Evolutionary conservation across 2,888 invertebrate species (phyloP), one percentile per base, ranked within the genome.

Genomic region (Halictus ligatus): DNA sequence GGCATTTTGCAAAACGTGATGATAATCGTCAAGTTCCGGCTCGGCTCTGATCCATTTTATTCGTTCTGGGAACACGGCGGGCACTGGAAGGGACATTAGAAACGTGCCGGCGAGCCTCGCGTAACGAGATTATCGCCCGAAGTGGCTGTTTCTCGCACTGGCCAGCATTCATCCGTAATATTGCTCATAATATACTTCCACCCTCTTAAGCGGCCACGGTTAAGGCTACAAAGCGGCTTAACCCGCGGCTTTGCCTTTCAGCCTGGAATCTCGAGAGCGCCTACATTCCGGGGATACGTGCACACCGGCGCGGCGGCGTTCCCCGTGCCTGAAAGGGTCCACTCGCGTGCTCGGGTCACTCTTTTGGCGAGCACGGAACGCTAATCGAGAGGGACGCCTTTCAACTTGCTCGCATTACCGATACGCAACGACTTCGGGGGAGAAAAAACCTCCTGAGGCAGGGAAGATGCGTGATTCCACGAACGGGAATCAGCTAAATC

Each of bases 181-280:
- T 91, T 86, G 86, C 76, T 89, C 87, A 87, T 91, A 92, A 92
- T 92, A 92, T 89, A 92, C 89, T 92, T 90, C 89, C 90, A 91
- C 92, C 92, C 92, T 91, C 91, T 92, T 90, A 89, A 90, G 86
- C 89, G 85, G 89, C 80, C 83, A 85, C 88, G 87, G 89, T 90
- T 88, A 78, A 92, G 86, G 89, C 86, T 83, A 89, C 90, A 92
- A 92, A 92, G 90, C 91, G 88, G 91, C 92, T 92, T 92, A 90
- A 40, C 83, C 88, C 87, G 83, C 87, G 86, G 90, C 67, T 69
- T 87, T 84, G 91, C 89, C 87, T 88, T 90, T 86, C 90, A 88
- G 75, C 78, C 80, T 48, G 88, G 91, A 88, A 89, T 90, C 90
- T 89, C 91, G 84, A 91, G 89, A 85, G 90, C 89, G 85, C 82